Conservation (phyloP, 2,888 invertebrate genomes). For the Sipha maydis region DNA sequence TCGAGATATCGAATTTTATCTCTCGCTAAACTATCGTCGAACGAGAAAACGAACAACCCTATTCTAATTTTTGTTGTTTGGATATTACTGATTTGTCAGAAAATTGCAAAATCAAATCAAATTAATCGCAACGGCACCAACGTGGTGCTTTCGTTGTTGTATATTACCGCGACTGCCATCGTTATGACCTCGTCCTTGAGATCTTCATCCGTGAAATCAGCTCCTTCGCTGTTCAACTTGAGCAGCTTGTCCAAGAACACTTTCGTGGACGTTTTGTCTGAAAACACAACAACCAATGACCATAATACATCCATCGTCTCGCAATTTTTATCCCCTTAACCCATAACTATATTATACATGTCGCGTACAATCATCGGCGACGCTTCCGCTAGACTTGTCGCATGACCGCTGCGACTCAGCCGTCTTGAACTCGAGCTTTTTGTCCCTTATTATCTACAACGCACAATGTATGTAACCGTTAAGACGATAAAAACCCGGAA, state of each 20-base stretch:
- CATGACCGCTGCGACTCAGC: background rate
- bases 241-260: conserved; percentile 64
- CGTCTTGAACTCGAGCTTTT: conserved; percentile 1
- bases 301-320: background rate
- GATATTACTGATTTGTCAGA: too few species aligned
- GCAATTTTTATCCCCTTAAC: too few species aligned
- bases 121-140: too few species aligned
- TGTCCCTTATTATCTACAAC: conserved; percentile 34
- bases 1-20: too few species aligned
- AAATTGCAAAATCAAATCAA: too few species aligned
- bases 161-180: conserved; percentile 64
- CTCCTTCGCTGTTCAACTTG: conserved; percentile 64
- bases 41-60: too few species aligned
- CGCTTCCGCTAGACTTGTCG: background rate
- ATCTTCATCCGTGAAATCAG: conserved; percentile 64
- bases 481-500: too few species aligned
- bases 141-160: background rate
- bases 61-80: too few species aligned
- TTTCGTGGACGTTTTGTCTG: conserved; percentile 61
- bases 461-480: background rate
- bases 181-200: conserved; percentile 64
- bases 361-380: conserved; percentile 1
- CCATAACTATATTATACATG: too few species aligned
- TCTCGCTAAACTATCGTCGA: too few species aligned
- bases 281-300: background rate